Conservation (phyloP, 2,797 vertebrate species). For the Myotis myotis region DNA sequence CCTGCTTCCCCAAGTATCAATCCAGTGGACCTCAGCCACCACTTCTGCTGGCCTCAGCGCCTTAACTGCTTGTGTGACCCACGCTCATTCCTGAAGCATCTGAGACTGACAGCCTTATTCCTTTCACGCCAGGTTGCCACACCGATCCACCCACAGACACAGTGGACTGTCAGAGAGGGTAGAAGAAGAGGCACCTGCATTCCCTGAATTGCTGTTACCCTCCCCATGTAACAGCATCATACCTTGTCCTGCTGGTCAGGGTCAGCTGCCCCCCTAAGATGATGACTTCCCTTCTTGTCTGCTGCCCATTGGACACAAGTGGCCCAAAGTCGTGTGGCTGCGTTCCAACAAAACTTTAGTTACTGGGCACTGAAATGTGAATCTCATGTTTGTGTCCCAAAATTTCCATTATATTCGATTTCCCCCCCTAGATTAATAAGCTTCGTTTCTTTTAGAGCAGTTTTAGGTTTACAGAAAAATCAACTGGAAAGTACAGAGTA, state of each 20-base stretch:
- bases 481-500: neutral
- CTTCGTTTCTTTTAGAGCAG: neutral
- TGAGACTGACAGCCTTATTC: neutral
- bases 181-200: neutral
- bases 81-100: neutral
- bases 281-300: neutral
- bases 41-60: neutral
- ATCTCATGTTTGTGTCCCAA: neutral
- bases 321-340: neutral
- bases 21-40: neutral
- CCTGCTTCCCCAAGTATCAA: neutral
- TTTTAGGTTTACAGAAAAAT: neutral
- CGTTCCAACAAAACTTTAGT: neutral
- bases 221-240: fast-evolving
- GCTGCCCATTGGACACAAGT: neutral
- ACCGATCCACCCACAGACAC: neutral
- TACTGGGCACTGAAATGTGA: neutral
- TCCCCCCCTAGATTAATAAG: neutral
- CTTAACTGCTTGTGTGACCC: neutral
- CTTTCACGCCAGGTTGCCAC: neutral
- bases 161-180: neutral
- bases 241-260: neutral
- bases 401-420: neutral
- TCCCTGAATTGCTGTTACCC: neutral
- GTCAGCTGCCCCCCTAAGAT: neutral